phyloP scores from a whole-genome alignment of 2,113 vertebrate genomes.

The Paradisaea rubra region DNA sequence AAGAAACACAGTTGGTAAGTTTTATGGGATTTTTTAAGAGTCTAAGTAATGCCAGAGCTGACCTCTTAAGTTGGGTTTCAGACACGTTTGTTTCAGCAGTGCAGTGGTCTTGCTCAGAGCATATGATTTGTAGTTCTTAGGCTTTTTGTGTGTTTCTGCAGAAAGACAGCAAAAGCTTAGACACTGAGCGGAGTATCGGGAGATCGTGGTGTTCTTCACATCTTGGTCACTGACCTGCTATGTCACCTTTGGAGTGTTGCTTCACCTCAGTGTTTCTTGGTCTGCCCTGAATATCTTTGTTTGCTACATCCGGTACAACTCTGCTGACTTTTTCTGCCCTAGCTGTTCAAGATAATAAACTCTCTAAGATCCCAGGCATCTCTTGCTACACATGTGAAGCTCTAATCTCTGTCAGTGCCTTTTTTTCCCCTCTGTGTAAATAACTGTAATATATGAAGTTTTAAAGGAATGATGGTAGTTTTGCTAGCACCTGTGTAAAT shows the following conservation, averaged over 20 bases:
- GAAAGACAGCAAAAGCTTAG: neutral
- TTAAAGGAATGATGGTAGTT: neutral
- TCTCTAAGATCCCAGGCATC: neutral
- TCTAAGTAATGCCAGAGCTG: neutral
- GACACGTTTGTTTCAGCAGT: neutral
- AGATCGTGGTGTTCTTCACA: neutral
- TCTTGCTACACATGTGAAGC: neutral
- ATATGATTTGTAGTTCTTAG: neutral
- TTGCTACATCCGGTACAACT: neutral
- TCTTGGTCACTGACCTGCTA: neutral
- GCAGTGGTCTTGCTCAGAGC: neutral
- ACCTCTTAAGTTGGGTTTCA: neutral
- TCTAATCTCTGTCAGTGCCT: neutral
- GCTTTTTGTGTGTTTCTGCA: neutral
- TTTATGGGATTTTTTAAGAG: neutral
- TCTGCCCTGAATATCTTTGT: constrained; percentile 1
- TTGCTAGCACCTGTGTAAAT: constrained; percentile 35
- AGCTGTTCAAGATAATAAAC: neutral
- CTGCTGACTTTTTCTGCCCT: neutral
- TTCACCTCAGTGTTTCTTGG: constrained; percentile 19
- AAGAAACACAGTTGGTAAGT: neutral
- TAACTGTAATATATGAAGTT: neutral
- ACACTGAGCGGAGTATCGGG: neutral
- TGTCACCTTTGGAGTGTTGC: constrained; percentile 10
- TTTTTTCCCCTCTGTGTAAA: neutral